phyloP scores from a whole-genome alignment of 2,888 invertebrate genomes.

The Lasioglossum villosulum region DNA sequence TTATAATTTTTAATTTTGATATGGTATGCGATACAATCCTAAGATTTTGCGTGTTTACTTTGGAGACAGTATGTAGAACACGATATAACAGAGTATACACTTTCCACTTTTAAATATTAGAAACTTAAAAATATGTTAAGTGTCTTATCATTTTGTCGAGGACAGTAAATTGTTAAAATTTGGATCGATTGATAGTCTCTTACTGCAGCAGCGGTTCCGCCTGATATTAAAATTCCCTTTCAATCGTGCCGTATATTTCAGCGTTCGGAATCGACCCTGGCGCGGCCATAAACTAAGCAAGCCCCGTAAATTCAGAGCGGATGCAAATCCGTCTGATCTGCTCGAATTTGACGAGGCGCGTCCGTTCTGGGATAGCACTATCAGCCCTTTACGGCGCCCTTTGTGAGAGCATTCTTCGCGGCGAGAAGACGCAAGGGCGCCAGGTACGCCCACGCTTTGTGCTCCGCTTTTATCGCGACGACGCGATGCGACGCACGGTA shows the following conservation, averaged over 20 bases:
- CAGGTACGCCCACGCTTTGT: constrained; percentile 1
- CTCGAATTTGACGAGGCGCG: constrained; percentile 19
- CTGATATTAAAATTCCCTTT: not conserved
- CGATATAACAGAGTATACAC: no score
- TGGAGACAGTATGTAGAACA: no score
- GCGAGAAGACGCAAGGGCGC: not conserved
- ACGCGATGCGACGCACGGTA: not conserved
- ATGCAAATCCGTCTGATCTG: constrained; percentile 12
- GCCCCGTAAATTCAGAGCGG: not conserved
- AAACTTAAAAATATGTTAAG: no score
- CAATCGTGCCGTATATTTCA: not conserved
- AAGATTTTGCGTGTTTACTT: no score
- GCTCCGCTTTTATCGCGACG: constrained; percentile 7
- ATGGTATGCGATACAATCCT: no score
- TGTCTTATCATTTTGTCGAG: no score
- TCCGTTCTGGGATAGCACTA: not conserved
- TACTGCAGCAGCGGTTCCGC: no score
- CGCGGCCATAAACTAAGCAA: not conserved
- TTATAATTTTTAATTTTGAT: no score
- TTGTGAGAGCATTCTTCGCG: not conserved
- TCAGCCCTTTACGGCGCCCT: constrained; percentile 6
- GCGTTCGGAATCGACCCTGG: not conserved
- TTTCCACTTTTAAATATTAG: no score
- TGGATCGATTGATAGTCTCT: not conserved
- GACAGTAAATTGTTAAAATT: not conserved